phyloP scores from a whole-genome alignment of 2,888 invertebrate genomes.

The Oligia fasciuncula region DNA sequence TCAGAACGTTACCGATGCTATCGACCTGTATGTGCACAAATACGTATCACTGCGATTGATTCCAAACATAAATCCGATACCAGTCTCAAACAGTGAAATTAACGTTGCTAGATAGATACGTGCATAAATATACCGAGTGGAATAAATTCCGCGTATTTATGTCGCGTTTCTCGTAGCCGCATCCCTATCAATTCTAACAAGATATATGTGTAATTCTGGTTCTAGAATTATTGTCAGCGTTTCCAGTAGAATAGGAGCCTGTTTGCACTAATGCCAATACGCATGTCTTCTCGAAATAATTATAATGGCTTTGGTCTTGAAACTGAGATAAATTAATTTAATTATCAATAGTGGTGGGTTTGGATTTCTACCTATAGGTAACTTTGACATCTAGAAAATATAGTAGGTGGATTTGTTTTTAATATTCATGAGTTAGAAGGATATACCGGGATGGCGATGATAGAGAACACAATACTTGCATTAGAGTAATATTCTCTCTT shows the following conservation, averaged over 20 bases:
- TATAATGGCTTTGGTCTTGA: slow-evolving; percentile 4
- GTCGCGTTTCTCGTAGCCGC: slow-evolving; percentile 31
- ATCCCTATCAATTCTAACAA: slow-evolving; percentile 53
- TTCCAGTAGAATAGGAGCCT: slow-evolving; percentile 10
- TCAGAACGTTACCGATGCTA: slow-evolving; percentile 9
- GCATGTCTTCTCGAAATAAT: slow-evolving; percentile 6
- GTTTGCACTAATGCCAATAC: background rate
- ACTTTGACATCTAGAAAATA: background rate
- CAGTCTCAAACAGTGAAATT: slow-evolving; percentile 23
- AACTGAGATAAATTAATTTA: background rate
- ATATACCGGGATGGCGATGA: too few species aligned
- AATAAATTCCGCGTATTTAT: slow-evolving; percentile 54
- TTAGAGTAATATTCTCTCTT: background rate
- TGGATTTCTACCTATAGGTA: background rate
- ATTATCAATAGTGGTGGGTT: background rate
- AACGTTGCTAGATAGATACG: slow-evolving; percentile 28
- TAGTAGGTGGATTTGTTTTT: background rate
- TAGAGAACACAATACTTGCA: background rate
- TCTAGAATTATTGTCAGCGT: slow-evolving; percentile 43
- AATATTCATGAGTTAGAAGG: background rate
- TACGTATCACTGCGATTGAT: slow-evolving; percentile 32
- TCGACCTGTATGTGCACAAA: background rate
- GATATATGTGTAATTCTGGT: slow-evolving; percentile 48
- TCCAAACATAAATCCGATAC: slow-evolving; percentile 33
- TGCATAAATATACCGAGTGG: slow-evolving; percentile 32